Conservation (phyloP, 1,140 invertebrate species). For the Aphelinus certus region DNA sequence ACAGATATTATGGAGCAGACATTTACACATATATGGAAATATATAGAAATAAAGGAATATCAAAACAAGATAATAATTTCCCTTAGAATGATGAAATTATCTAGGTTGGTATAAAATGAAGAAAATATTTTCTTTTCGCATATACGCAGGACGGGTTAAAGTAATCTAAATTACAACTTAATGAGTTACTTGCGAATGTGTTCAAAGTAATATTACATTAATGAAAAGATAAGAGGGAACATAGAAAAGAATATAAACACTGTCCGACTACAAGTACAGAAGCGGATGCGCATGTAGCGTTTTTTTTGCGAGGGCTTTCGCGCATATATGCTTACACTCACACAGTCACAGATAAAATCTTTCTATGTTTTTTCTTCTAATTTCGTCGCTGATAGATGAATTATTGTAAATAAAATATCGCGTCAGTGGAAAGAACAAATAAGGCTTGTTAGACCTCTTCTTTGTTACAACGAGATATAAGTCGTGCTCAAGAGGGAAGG, state of each 20-base stretch:
- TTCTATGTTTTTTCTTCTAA: neutral
- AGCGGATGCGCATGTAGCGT: too few relatives aligned
- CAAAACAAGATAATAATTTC: constrained; percentile 57
- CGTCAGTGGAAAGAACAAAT: too few relatives aligned
- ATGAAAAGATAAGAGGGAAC: constrained; percentile 1
- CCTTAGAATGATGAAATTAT: constrained; percentile 52
- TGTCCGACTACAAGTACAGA: neutral
- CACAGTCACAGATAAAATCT: neutral
- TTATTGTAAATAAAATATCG: too few relatives aligned
- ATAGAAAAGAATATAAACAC: constrained; percentile 1
- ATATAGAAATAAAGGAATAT: constrained; percentile 60
- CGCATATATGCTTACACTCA: neutral
- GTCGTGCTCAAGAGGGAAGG: too few relatives aligned
- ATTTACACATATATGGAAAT: constrained; percentile 61
- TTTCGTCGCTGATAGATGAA: too few relatives aligned
- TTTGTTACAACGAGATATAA: too few relatives aligned
- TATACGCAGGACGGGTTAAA: constrained; percentile 57
- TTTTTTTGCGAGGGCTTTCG: too few relatives aligned
- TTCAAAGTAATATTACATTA: constrained; percentile 33
- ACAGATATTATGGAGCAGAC: constrained; percentile 59
- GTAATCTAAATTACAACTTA: constrained; percentile 44
- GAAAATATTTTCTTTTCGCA: constrained; percentile 44
- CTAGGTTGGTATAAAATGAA: constrained; percentile 59
- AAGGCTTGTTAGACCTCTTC: too few relatives aligned
- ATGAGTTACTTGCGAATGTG: constrained; percentile 25